phyloP scores from a whole-genome alignment of 2,797 vertebrate species.

The Borostomias antarcticus region DNA sequence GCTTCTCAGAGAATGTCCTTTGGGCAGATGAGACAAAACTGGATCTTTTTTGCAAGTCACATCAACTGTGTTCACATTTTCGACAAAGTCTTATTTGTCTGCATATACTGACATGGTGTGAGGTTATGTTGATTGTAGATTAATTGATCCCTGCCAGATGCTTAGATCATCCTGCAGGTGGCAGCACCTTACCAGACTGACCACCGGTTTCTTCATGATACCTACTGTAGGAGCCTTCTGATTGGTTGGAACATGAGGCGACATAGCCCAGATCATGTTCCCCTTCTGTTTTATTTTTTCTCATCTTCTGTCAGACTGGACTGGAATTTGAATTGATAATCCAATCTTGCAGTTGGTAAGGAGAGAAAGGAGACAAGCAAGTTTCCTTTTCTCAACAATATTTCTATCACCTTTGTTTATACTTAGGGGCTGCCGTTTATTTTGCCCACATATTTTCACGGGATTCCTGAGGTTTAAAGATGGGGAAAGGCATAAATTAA shows the following conservation, averaged over 20 bases:
- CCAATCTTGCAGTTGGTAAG: background rate
- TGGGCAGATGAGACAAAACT: too few species aligned
- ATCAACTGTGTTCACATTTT: too few species aligned
- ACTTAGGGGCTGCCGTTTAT: background rate
- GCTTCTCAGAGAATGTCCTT: too few species aligned
- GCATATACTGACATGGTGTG: too few species aligned
- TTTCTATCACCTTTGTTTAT: background rate
- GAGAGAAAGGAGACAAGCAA: background rate
- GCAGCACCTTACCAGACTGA: background rate
- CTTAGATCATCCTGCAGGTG: background rate
- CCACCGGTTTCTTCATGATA: background rate
- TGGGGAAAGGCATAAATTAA: background rate
- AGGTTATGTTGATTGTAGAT: too few species aligned
- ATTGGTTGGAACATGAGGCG: background rate
- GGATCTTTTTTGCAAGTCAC: too few species aligned
- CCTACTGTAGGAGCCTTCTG: background rate
- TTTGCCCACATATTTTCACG: background rate
- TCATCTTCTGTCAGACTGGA: background rate
- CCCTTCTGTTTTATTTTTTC: background rate
- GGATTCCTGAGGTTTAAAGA: background rate
- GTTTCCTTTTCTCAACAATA: background rate
- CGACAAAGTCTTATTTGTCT: too few species aligned
- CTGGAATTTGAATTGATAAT: background rate
- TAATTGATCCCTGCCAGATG: too few species aligned
- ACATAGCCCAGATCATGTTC: slow-evolving; percentile 1